Conservation (phyloP, 2,888 invertebrate species). For the Hirtodrosophila cameraria region DNA sequence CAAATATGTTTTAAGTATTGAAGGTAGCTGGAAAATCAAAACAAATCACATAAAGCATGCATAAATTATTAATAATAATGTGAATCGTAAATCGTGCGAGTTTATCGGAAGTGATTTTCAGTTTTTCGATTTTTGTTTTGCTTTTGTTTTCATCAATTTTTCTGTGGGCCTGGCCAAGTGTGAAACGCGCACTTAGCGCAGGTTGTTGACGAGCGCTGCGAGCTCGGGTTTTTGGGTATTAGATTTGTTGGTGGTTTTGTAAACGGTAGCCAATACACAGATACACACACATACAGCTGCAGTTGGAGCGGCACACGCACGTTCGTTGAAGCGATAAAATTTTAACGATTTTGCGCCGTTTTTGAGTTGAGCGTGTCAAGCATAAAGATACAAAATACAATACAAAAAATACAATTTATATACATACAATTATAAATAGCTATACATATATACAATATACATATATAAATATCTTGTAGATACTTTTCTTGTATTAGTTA, state of each 20-base stretch:
- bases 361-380: constrained; percentile 75
- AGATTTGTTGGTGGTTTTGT: constrained; percentile 46
- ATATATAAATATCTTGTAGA: constrained; percentile 44
- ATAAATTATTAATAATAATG: constrained; percentile 53
- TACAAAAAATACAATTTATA: constrained; percentile 34
- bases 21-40: constrained; percentile 39
- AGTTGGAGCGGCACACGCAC: constrained; percentile 36
- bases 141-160: no score
- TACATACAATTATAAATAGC: constrained; percentile 24
- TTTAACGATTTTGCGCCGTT: constrained; percentile 79
- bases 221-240: constrained; percentile 32
- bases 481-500: constrained; percentile 61
- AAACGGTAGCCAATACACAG: constrained; percentile 47
- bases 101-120: constrained; percentile 49
- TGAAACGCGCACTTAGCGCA: constrained; percentile 55
- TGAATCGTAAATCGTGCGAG: constrained; percentile 25
- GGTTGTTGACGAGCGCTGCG: constrained; percentile 42
- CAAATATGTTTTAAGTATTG: not conserved
- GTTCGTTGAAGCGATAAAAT: constrained; percentile 73
- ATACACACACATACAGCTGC: constrained; percentile 16
- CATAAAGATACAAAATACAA: constrained; percentile 75
- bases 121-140: not conserved
- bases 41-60: constrained; percentile 48
- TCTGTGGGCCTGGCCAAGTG: constrained; percentile 39
- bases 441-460: constrained; percentile 25